Base-by-base conservation (phyloP, 1,140 invertebrate genomes). In the Paracyclopina nana region DNA sequence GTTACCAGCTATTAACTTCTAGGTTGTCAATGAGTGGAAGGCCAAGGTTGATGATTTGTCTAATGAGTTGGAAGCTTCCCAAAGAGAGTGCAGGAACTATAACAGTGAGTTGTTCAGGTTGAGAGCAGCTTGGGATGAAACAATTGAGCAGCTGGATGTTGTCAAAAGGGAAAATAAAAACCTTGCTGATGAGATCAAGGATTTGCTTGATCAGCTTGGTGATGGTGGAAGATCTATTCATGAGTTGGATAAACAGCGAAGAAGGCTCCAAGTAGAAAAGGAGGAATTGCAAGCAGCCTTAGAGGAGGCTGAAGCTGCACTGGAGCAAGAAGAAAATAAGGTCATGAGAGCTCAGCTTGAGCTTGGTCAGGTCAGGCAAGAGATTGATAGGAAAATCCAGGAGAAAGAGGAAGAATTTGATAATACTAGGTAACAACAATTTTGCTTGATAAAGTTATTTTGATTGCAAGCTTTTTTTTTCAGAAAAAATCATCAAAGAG, bases 11-110 rank as follows among this genome's bases (percentile, higher is more conserved):
- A 16, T 38, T n/a, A 38, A 38, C 20, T 20, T 38, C 34, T 38
- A 38, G 34, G 34, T 38, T 67, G 86, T 98, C 65, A 80, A 84
- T 40, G 72, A 74, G 61, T 74, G 73, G 73, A 71, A 72, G 55
- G 61, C 70, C 55, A 72, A 72, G 59, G 66, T 63, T 48, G 65
- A 69, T 52, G 72, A 74, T 57, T 60, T 74, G 18, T 64, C 69
- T 53, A 57, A 60, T 42, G 73, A 75, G 58, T 61, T 74, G 16
- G 73, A 75, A 2, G 48, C 48, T 24, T 38, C 29, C 25, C 48
- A 50, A 18, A 41, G 16, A n/a, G 48, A 50, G 24, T 18, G 48
- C 14, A 31, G 48, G 5, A 50, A 50, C 16, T 50, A 50, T 38
- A 50, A 50, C 48, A 4, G 2, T 6, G 48, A 50, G 38, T 14